A percentile compares a stretch with the other conserved stretches of the same genome.
Conservation (phyloP, 1,140 invertebrate species). For the Trypoxylus dichotomus region DNA sequence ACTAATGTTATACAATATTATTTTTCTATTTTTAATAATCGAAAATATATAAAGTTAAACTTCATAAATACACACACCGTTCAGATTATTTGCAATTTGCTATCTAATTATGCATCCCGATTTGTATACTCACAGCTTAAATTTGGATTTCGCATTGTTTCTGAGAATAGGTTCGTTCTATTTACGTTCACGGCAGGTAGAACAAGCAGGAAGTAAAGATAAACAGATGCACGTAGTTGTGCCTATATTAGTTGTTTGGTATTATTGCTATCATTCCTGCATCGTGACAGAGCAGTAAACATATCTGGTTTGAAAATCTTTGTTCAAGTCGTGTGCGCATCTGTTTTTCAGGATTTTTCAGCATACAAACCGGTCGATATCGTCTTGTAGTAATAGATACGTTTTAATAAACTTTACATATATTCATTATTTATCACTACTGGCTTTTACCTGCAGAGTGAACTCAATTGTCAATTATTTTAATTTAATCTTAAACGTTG, state of each 20-base stretch:
- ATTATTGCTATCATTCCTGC: constrained; percentile 29
- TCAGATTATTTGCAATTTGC: not conserved
- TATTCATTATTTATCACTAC: too few relatives aligned
- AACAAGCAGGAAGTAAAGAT: not conserved
- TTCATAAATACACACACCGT: too few relatives aligned
- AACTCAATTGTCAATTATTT: too few relatives aligned
- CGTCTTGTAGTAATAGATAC: not conserved
- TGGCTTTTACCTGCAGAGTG: too few relatives aligned
- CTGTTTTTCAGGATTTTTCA: not conserved
- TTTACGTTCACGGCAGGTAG: not conserved
- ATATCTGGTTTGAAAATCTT: not conserved
- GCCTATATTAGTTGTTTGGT: not conserved
- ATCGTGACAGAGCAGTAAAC: not conserved
- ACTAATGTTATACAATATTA: too few relatives aligned
- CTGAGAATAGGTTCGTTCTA: not conserved
- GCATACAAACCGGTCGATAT: not conserved
- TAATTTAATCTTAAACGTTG: too few relatives aligned
- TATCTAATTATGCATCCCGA: not conserved
- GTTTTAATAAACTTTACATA: too few relatives aligned
- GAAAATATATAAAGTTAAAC: too few relatives aligned
- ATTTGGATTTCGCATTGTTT: not conserved
- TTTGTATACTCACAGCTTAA: not conserved
- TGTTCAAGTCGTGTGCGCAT: not conserved
- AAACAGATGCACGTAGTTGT: not conserved
- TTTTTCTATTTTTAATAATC: too few relatives aligned